A percentile compares a stretch with the other conserved stretches of the same genome.
phyloP scores from a whole-genome alignment of 2,113 vertebrate genomes.

The Catagonus wagneri region DNA sequence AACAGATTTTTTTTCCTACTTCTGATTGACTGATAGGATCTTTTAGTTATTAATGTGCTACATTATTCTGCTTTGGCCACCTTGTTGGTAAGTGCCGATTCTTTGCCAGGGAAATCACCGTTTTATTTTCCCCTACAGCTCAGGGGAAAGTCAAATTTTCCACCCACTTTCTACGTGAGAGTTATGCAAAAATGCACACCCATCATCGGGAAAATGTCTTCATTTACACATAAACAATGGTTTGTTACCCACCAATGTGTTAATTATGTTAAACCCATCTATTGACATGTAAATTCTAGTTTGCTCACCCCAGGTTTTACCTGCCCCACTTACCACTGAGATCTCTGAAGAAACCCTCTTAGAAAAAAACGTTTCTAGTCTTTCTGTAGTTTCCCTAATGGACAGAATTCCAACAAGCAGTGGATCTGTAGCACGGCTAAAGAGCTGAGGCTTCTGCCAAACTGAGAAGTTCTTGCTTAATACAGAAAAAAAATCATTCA shows the following conservation, averaged over 20 bases:
- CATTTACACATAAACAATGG: slow-evolving; percentile 65
- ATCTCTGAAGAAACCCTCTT: neutral
- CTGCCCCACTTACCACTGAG: neutral
- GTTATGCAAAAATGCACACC: slow-evolving; percentile 58
- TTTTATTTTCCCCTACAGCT: neutral
- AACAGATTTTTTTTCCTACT: neutral
- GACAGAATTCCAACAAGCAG: neutral
- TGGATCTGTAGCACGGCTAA: neutral
- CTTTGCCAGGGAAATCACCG: neutral
- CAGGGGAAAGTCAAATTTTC: slow-evolving; percentile 29
- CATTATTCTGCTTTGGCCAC: slow-evolving; percentile 26
- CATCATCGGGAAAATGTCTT: slow-evolving; percentile 56
- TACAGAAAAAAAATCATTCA: neutral
- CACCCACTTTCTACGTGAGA: neutral
- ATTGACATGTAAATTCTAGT: slow-evolving; percentile 69
- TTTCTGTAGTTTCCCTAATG: neutral
- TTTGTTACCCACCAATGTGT: neutral
- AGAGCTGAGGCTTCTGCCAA: neutral
- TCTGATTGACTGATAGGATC: neutral
- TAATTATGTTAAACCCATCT: slow-evolving; percentile 68
- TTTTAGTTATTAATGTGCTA: neutral
- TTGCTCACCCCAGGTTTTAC: slow-evolving; percentile 49
- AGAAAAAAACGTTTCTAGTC: slow-evolving; percentile 18
- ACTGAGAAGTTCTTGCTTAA: neutral
- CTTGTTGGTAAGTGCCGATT: neutral